Percentiles rank a stretch among this genome's conserved stretches.
These are phyloP conservation scores for Hippocampus abdominalis DNA, from an alignment of 2,113 vertebrate species.

Conservation along the genomic window DNA sequence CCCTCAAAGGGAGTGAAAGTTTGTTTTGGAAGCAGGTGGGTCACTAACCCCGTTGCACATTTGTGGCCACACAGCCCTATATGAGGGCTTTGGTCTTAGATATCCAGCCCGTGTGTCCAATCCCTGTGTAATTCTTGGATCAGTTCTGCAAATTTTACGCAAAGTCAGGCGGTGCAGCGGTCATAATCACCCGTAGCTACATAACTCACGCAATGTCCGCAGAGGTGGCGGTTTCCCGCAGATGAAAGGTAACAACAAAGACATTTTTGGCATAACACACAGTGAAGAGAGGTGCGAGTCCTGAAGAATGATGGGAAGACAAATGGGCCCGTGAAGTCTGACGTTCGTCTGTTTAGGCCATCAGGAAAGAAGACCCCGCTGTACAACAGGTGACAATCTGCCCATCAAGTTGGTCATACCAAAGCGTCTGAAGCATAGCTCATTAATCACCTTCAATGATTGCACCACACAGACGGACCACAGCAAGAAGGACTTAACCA, in stretches of 20 bases:
- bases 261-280: slow-evolving; percentile 71
- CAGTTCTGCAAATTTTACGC: slow-evolving; percentile 88
- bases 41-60: slow-evolving; percentile 60
- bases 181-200: slow-evolving; percentile 66
- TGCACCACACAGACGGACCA: slow-evolving; percentile 28
- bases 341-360: slow-evolving; percentile 83
- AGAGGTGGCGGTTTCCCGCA: slow-evolving; percentile 73
- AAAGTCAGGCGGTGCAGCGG: slow-evolving; percentile 74
- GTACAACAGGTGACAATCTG: slow-evolving; percentile 36
- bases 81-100: slow-evolving; percentile 40
- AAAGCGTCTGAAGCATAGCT: slow-evolving; percentile 20
- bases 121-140: slow-evolving; percentile 67
- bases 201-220: slow-evolving; percentile 82
- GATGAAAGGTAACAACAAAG: slow-evolving; percentile 89
- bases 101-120: slow-evolving; percentile 63
- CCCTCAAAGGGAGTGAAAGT: background rate
- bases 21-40: slow-evolving; percentile 55
- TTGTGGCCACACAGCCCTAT: slow-evolving; percentile 43
- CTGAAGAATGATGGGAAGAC: slow-evolving; percentile 76
- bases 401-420: slow-evolving; percentile 23
- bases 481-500: slow-evolving; percentile 6
- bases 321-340: slow-evolving; percentile 61
- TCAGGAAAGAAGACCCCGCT: slow-evolving; percentile 68
- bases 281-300: slow-evolving; percentile 63
- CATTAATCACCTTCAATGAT: slow-evolving; percentile 49